These are phyloP conservation scores for Solenodon paradoxus DNA, from an alignment of 2,113 vertebrate species.

Conservation along the genomic window DNA sequence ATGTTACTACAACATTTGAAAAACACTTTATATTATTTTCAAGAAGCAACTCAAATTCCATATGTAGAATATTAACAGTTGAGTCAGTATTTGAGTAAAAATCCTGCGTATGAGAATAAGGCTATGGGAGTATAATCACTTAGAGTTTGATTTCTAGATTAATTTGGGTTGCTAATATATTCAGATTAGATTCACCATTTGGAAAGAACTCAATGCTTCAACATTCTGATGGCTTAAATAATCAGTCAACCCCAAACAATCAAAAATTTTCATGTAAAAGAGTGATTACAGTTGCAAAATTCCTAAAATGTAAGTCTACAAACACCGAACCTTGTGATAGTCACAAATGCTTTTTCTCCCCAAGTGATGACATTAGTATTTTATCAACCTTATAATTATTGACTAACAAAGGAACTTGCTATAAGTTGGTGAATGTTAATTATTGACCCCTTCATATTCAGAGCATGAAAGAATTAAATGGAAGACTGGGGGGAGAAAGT, in stretches of 20 bases:
- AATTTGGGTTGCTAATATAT: not conserved
- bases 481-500: not conserved
- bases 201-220: not conserved
- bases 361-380: not conserved
- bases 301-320: not conserved
- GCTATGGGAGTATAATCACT: not conserved
- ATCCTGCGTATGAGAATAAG: not conserved
- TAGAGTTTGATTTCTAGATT: not conserved
- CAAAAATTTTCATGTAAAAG: not conserved
- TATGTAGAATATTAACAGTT: not conserved
- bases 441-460: not conserved
- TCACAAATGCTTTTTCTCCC: not conserved
- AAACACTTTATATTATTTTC: not conserved
- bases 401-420: not conserved
- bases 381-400: not conserved
- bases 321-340: not conserved
- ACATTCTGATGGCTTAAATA: not conserved
- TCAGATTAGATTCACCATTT: not conserved
- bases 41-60: not conserved
- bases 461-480: not conserved
- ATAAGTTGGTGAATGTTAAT: not conserved
- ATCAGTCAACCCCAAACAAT: not conserved
- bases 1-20: not conserved
- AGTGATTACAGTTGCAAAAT: not conserved
- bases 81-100: constrained; percentile 6